Evolutionary conservation across 2,888 invertebrate genomes (phyloP), one percentile per base, ranked within the genome.

Genomic region (Rhagonycha lutea): DNA sequence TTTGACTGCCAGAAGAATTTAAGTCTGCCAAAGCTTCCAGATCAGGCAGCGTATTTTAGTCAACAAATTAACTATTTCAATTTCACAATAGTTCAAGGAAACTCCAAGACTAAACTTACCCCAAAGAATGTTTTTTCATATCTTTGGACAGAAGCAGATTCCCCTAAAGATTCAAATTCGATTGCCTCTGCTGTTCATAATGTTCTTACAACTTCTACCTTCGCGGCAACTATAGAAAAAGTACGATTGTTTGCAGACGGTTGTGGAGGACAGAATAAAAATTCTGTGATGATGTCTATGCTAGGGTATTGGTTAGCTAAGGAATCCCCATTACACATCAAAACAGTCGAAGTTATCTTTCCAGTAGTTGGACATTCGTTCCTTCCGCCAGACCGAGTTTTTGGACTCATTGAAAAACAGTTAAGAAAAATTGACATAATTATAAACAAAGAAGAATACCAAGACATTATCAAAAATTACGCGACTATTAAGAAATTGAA

Each of bases 281-380:
- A 65, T 65, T 65, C 65, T 26, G 47, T 69, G 10, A 69, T 69
- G 69, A 69, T 69, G 69, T 28, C 32, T 24, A 69, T 69, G 32
- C 32, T 69, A 32, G 26, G 10, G 14, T 18, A 69, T 26, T 29
- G 12, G 28, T 12, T 69, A 29, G 29, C 18, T 24, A 18, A 69
- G 14, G 61, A 61, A 61, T 61, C 83, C 68, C 78, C 80, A 62
- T 24, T 12, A 61, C 69, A 76, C 68, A 71, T 83, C 14, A 76
- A 81, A 71, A 71, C 18, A 23, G 69, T 82, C 7, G 78, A 83
- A 79, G 61, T 83, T 23, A 78, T 83, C 69, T 82, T 83, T 76
- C 81, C 82, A 11, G 75, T 83, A 12, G 74, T 79, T 8, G n/a
- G n/a, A n/a, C n/a, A n/a, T n/a, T n/a, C n/a, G n/a, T n/a, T n/a